A percentile compares a stretch with the other conserved stretches of the same genome.
phyloP scores from a whole-genome alignment of 1,140 invertebrate genomes.

The Drosophila virilis region DNA sequence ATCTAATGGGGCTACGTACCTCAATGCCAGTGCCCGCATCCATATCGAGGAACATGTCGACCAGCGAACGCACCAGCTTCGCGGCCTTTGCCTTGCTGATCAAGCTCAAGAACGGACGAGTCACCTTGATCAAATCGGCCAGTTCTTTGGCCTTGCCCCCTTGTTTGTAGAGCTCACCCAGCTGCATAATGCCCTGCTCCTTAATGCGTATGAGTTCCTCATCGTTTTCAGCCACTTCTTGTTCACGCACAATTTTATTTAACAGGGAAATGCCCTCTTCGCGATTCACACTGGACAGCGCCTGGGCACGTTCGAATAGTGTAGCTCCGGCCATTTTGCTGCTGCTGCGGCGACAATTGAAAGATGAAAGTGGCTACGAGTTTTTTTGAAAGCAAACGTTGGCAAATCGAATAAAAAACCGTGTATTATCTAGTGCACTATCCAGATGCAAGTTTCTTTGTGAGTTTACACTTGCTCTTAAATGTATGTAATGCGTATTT shows the following conservation, averaged over 20 bases:
- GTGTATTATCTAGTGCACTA: slow-evolving; percentile 35
- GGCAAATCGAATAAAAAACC: slow-evolving; percentile 41
- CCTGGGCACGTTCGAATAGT: slow-evolving; percentile 92
- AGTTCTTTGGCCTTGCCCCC: slow-evolving; percentile 97
- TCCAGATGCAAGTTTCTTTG: slow-evolving; percentile 36
- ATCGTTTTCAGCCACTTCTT: slow-evolving; percentile 90
- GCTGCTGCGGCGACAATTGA: slow-evolving; percentile 51
- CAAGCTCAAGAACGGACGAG: slow-evolving; percentile 95
- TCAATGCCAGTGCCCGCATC: slow-evolving; percentile 97
- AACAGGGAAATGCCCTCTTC: slow-evolving; percentile 89
- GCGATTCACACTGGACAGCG: slow-evolving; percentile 88
- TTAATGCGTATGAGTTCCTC: slow-evolving; percentile 94
- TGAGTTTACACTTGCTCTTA: slow-evolving; percentile 40
- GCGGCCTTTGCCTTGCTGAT: slow-evolving; percentile 99
- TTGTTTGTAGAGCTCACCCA: slow-evolving; percentile 95
- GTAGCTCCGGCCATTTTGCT: slow-evolving; percentile 92
- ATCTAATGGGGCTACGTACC: slow-evolving; percentile 53
- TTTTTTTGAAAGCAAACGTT: slow-evolving; percentile 22
- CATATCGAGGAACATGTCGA: slow-evolving; percentile 98
- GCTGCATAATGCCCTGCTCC: slow-evolving; percentile 94
- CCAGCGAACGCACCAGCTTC: slow-evolving; percentile 97
- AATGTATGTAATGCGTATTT: slow-evolving; percentile 63
- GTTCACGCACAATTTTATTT: slow-evolving; percentile 89
- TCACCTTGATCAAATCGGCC: slow-evolving; percentile 96
- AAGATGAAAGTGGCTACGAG: slow-evolving; percentile 36